phyloP scores from a whole-genome alignment of 2,113 vertebrate species.

The Serinus canaria region DNA sequence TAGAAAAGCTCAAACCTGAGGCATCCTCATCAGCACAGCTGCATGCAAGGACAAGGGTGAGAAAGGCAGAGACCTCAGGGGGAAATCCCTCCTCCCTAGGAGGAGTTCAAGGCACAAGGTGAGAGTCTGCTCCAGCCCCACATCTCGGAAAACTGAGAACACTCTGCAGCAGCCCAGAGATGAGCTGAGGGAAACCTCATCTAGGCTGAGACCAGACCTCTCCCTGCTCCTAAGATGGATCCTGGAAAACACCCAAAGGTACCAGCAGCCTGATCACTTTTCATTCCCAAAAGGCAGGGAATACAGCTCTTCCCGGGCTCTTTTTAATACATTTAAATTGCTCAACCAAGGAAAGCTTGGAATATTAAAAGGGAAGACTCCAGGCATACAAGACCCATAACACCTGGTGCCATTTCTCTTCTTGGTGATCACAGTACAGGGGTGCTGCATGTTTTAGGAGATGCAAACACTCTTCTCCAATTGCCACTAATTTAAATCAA shows the following conservation, averaged over 20 bases:
- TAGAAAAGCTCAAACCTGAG: neutral
- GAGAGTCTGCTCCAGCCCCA: neutral
- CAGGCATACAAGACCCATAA: neutral
- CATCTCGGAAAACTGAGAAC: neutral
- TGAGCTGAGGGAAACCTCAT: neutral
- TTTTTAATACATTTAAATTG: neutral
- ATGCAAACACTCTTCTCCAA: neutral
- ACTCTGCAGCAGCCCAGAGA: neutral
- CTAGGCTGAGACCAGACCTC: neutral
- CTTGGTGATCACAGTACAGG: neutral
- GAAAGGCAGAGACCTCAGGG: neutral
- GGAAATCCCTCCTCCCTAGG: neutral
- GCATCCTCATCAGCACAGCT: neutral
- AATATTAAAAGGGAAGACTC: neutral
- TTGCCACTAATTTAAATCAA: neutral
- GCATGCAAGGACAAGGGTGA: neutral
- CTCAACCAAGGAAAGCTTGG: neutral
- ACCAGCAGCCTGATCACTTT: neutral
- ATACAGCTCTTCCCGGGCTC: rapidly evolving
- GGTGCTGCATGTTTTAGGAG: neutral
- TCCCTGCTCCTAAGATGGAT: neutral
- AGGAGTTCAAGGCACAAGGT: neutral
- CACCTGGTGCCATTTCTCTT: neutral
- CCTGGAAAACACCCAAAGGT: neutral
- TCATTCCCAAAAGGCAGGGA: neutral